These are phyloP conservation scores for Polyommatus iphigenia DNA, from an alignment of 2,888 invertebrate species.

Conservation along the genomic window DNA sequence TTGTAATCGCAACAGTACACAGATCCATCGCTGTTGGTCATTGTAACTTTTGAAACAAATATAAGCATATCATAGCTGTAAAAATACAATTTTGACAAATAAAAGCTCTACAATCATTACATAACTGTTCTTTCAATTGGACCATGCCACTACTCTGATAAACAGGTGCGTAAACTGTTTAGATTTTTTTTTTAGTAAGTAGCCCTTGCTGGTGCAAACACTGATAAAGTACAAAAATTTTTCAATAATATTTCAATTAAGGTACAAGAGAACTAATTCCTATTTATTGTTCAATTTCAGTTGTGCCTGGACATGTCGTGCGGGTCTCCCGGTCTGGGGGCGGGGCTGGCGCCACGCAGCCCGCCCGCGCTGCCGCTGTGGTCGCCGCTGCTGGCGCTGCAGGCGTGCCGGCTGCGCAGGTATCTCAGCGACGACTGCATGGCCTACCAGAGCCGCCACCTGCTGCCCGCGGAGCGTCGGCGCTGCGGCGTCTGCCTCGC, in stretches of 20 bases:
- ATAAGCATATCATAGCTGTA: conserved; percentile 97
- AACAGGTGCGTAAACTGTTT: conserved; percentile 19
- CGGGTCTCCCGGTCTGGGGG: conserved; percentile 56
- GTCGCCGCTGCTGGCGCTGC: conserved; percentile 73
- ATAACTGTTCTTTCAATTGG: conserved; percentile 59
- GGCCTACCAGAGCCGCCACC: conserved; percentile 66
- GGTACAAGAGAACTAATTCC: neutral
- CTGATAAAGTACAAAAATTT: neutral
- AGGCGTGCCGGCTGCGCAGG: conserved; percentile 72
- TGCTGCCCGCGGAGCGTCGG: conserved; percentile 69
- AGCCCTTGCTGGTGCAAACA: neutral
- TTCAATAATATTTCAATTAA: neutral
- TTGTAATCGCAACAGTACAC: conserved; percentile 66
- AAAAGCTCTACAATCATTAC: conserved; percentile 85
- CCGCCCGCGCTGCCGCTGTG: conserved; percentile 66
- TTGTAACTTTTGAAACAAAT: conserved; percentile 85
- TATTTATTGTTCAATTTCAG: conserved; percentile 52
- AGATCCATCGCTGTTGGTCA: conserved; percentile 80
- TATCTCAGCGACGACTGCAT: conserved; percentile 77
- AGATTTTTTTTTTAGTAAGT: neutral
- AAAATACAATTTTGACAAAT: conserved; percentile 91
- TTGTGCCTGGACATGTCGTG: conserved; percentile 74
- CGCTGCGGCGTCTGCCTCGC: conserved; percentile 92
- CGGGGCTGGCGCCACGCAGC: conserved; percentile 62
- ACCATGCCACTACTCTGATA: neutral